Conservation (phyloP, 2,797 vertebrate species). For the Chaenodraco wilsoni region DNA sequence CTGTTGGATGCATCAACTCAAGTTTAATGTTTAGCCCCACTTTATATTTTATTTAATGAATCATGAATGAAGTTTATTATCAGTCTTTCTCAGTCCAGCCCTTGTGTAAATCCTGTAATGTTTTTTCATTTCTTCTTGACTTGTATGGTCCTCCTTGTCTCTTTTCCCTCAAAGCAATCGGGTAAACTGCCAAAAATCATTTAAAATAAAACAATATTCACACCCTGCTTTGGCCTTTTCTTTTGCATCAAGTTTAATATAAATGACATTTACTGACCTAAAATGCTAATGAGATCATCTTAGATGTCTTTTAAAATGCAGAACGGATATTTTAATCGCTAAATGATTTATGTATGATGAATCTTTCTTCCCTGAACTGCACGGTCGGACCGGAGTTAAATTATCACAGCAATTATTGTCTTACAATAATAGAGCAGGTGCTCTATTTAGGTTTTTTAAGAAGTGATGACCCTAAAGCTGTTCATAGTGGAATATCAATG, state of each 20-base stretch:
- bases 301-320: neutral
- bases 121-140: constrained; percentile 16
- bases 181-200: constrained; percentile 50
- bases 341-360: neutral
- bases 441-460: neutral
- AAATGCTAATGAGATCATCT: neutral
- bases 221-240: constrained; percentile 1
- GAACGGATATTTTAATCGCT: neutral
- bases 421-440: neutral
- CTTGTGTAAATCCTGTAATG: constrained; percentile 15
- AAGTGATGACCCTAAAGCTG: neutral
- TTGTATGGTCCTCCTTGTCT: neutral
- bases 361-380: neutral
- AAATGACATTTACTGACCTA: neutral
- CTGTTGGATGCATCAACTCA: neutral
- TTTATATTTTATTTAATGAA: neutral
- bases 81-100: neutral
- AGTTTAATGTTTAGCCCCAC: neutral
- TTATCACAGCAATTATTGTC: neutral
- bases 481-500: neutral
- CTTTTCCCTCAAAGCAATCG: constrained; percentile 42
- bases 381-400: neutral
- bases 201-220: constrained; percentile 45
- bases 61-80: constrained; percentile 3
- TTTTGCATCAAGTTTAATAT: neutral